Percentiles rank a stretch among this genome's conserved stretches.
phyloP scores from a whole-genome alignment of 2,797 vertebrate species.

The Limnodromus scolopaceus region DNA sequence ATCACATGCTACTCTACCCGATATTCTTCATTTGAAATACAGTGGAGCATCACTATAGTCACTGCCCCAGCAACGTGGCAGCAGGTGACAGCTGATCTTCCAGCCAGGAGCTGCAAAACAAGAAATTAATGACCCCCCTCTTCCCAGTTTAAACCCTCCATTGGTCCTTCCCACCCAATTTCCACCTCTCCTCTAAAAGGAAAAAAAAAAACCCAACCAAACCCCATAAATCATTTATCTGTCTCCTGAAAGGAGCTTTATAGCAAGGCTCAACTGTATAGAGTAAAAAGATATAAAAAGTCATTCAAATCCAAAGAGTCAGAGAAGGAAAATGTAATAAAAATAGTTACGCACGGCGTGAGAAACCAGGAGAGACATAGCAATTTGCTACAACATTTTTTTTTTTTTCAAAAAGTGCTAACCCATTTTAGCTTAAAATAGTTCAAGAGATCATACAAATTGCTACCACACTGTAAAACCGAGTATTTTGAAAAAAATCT shows the following conservation, averaged over 20 bases:
- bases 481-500: constrained; percentile 26
- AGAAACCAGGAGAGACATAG: constrained; percentile 50
- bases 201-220: not conserved
- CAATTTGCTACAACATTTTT: constrained; percentile 49
- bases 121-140: not conserved
- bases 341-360: constrained; percentile 11
- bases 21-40: constrained; percentile 38
- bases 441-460: constrained; percentile 38
- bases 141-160: not conserved
- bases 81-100: not conserved
- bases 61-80: not conserved
- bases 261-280: constrained; percentile 53
- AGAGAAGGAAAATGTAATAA: constrained; percentile 32
- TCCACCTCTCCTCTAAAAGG: not conserved
- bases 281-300: constrained; percentile 45
- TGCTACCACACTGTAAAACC: constrained; percentile 53
- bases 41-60: constrained; percentile 45
- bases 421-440: constrained; percentile 51
- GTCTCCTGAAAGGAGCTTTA: constrained; percentile 40
- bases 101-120: not conserved
- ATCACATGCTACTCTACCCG: constrained; percentile 9
- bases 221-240: not conserved
- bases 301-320: constrained; percentile 24
- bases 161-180: not conserved
- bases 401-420: constrained; percentile 38